Evolutionary conservation across 2,888 invertebrate species (phyloP), one percentile per base, ranked within the genome.

Genomic region (Lochmaea crataegi): DNA sequence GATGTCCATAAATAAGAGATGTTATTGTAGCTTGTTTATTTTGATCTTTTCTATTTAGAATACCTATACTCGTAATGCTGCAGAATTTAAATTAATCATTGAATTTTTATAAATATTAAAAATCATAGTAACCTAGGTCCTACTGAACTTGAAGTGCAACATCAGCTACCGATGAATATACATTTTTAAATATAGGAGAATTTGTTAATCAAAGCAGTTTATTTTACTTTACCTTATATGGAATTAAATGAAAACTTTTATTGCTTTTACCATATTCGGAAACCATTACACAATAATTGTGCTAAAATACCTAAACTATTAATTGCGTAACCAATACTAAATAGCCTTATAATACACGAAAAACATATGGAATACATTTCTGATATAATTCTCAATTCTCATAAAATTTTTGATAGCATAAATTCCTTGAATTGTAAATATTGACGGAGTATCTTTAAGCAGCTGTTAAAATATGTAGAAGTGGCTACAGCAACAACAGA

Each of bases 231-330:
- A 12, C 61, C 61, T 63, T 63, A 41, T 42, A 63, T 42, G 61
- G 61, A n/a, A 18, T 41, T 61, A 61, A 63, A 63, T 42, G 61
- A 63, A 63, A 63, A 18, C 42, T n/a, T 32, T 16, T n/a, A 48
- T 53, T 16, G 53, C 53, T 18, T 32, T 32, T 58, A 32, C 58
- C 58, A 58, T 58, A 58, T 58, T 10, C 26, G 58, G 12, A n/a
- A 58, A 32, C 12, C 12, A 32, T 32, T 58, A 26, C 58, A 32
- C 32, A 58, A n/a, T n/a, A n/a, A 58, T 26, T 26, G 32, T 4
- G 58, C 1, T 58, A 12, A 58, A 58, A 58, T 26, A 16, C 32
- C 32, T 38, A 1, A 38, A 38, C 12, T 12, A n/a, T 4, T 16
- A 7, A 32, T 58, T 58, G 32, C 58, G 10, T 53, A 16, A 16